Base-by-base conservation (phyloP, 2,797 vertebrate species). In the Notolepis coatsorum region DNA sequence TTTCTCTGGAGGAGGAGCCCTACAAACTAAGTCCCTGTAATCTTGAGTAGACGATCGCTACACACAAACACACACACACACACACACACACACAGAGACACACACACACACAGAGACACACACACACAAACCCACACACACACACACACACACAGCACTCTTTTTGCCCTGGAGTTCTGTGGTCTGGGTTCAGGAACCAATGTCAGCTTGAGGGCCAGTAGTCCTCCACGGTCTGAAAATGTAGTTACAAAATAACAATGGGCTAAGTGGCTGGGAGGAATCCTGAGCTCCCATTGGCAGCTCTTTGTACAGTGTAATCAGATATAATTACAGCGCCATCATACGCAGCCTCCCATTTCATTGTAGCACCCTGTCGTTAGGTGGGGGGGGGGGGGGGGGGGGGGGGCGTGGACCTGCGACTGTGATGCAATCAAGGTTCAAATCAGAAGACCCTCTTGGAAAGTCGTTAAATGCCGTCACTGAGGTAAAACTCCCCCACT, bases 11-110 rank as follows among this genome's bases (percentile, higher is more conserved):
- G n/a, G 47, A 67, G 20, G 48, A 72, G 61, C 64, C 23, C 46
- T 48, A 59, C 74, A 75, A 76, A 61, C 27, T n/a, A n/a, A n/a
- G n/a, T 12, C 73, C 73, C 82, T 84, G 77, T 73, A 83, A 86
- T 81, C 80, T 75, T 48, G 42, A 63, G 41, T 47, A 55, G 64
- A 53, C 24, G 31, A 2, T 10, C 0, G 42, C n/a, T n/a, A n/a
- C n/a, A n/a, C n/a, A n/a, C n/a, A n/a, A n/a, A n/a, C n/a, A n/a
- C n/a, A n/a, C n/a, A n/a, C n/a, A n/a, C n/a, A n/a, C n/a, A n/a
- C n/a, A n/a, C n/a, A n/a, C n/a, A n/a, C n/a, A n/a, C n/a, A n/a
- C n/a, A n/a, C n/a, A n/a, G n/a, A n/a, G n/a, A n/a, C n/a, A n/a
- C n/a, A n/a, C n/a, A n/a, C n/a, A n/a, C n/a, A n/a, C n/a, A n/a